phyloP scores from a whole-genome alignment of 2,888 invertebrate species.

The Ernsta delagoae region DNA sequence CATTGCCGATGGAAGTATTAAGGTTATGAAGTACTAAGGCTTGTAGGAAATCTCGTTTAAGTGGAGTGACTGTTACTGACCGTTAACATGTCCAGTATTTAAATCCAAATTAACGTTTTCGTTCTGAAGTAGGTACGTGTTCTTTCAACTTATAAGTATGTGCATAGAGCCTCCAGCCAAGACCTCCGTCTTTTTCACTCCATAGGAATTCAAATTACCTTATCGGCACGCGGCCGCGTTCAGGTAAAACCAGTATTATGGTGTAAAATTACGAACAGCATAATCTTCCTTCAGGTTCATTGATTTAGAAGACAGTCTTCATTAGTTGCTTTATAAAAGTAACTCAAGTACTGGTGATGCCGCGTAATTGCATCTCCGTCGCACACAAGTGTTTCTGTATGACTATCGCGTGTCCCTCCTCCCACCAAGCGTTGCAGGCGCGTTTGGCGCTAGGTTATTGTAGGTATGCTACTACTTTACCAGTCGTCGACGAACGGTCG shows the following conservation, averaged over 20 bases:
- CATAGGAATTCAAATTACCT: constrained; percentile 79
- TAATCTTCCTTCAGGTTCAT: constrained; percentile 55
- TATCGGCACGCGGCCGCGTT: constrained; percentile 72
- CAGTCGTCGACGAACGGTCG: constrained; percentile 76
- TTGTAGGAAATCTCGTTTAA: constrained; percentile 35
- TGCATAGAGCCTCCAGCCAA: constrained; percentile 60
- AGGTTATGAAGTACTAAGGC: neutral
- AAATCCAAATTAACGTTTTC: constrained; percentile 75
- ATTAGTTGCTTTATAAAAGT: constrained; percentile 73
- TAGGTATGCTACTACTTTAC: constrained; percentile 66
- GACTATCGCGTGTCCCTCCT: too few relatives aligned
- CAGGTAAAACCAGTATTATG: constrained; percentile 80
- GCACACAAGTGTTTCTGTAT: constrained; percentile 52
- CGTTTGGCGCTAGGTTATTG: constrained; percentile 57
- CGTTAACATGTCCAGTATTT: constrained; percentile 48
- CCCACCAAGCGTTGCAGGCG: constrained; percentile 59
- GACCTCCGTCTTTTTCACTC: constrained; percentile 80
- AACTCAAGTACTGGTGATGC: constrained; percentile 58
- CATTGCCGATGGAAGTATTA: constrained; percentile 18
- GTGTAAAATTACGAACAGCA: constrained; percentile 58
- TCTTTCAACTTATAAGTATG: constrained; percentile 51
- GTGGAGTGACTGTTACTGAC: constrained; percentile 40
- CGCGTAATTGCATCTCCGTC: constrained; percentile 60
- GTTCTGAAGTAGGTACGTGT: constrained; percentile 50
- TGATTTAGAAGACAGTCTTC: constrained; percentile 60